Base-by-base conservation (phyloP, 2,888 invertebrate species). In the Allygus modestus region DNA sequence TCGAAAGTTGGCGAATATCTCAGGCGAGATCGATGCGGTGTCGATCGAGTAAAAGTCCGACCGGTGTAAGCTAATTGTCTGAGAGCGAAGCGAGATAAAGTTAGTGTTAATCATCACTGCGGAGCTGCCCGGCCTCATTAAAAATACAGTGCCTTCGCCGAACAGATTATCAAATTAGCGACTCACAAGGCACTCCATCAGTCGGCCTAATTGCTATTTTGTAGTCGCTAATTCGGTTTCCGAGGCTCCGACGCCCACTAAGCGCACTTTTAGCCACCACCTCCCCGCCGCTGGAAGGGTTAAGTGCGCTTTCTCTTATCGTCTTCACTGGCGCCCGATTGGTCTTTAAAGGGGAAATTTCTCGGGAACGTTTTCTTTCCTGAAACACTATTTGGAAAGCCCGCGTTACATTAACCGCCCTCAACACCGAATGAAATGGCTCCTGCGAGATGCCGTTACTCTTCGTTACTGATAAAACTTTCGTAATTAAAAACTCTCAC, bases 141-240 rank as follows among this genome's bases (percentile, higher is more conserved):
- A 77, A 77, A 77, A 77, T 77, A 77, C 77, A 77, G 46, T 51
- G 77, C 51, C 77, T 77, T 15, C 77, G 43, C 77, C 77, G 51
- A 28, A 77, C 77, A 77, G 77, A 77, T 77, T 77, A 77, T 77
- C 77, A 51, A 77, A 77, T 77, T 77, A 77, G 77, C 46, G 46
- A 28, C 46, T 73, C 26, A 77, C 77, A 75, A 77, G 77, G 51
- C 51, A 77, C 77, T 77, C 77, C 77, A 77, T 77, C 77, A 51
- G 77, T 26, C 51, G 28, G n/a, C 28, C 77, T 77, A 77, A 77
- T 77, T 77, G 77, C 77, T 77, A 77, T 77, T 77, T 77, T 77
- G 77, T 77, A 46, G 23, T 46, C 77, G 26, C 77, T 77, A 77
- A 77, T 77, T 77, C 51, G 26, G 46, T 77, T 77, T 77, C 77